Evolutionary conservation across 2,888 invertebrate species (phyloP), one percentile per base, ranked within the genome.

Genomic region (Dolomedes plantarius): DNA sequence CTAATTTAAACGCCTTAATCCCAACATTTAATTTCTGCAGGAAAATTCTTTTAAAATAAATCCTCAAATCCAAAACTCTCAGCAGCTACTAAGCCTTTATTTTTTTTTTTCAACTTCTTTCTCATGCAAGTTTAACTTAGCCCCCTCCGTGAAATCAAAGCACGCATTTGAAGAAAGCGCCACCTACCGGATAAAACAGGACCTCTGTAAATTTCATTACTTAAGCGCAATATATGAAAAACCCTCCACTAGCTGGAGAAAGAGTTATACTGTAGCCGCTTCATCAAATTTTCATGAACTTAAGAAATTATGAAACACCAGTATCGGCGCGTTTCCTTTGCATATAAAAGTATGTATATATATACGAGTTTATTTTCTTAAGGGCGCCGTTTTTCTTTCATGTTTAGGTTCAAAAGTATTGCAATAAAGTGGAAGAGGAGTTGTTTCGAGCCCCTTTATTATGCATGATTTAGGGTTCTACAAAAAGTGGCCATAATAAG

Each of bases 271-370:
- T 71, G 68, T 36, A 32, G 69, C 69, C 71, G 75, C 75, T 76
- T 82, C 82, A 82, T 82, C 75, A 75, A 82, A 76, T 71, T 82
- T 82, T 82, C 75, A 82, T 29, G 64, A 69, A 62, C 69, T 31
- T 41, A 29, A 62, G 27, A 46, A 50, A 31, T 27, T 56, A 56
- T 56, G 56, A 56, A 56, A 23, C 56, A 56, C 23, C 23, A 23
- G 56, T 56, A 56, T 56, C 56, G 56, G 23, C 56, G 56, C 56
- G 3, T 56, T 56, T 56, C 56, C 11, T 23, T 56, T 56, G 23
- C 19, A 56, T 56, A 56, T 56, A 46, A 46, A 23, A 56, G 23
- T 5, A 23, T 23, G 56, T 16, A 56, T 56, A 56, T n/a, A n/a
- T 56, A 56, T 23, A 19, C 23, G 11, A 56, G 56, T 56, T 56